Base-by-base conservation (phyloP, 2,888 invertebrate genomes). In the Drosophila nr. medialis region DNA sequence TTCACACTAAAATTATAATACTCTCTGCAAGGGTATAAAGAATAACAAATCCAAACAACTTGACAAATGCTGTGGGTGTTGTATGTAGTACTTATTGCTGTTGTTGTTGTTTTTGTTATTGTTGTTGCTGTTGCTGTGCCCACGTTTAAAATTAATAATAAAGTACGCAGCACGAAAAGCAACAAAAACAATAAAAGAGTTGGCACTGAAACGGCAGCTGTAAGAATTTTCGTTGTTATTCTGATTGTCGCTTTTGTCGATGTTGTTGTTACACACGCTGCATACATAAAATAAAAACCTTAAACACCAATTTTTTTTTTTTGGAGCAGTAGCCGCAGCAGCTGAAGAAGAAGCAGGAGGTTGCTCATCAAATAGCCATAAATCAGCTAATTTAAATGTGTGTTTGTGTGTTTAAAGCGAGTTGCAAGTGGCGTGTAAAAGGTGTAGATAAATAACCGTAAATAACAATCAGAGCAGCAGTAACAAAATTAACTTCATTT, bases 331-430 rank as follows among this genome's bases (percentile, higher is more conserved):
- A 63, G 76, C 73, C 32, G 36, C 11, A 34, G 24, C 60, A 38
- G 62, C n/a, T 32, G 67, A 18, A 2, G 27, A 27, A 40, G 30
- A 40, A 30, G 21, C 30, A 42, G 36, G 40, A 24, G 45, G 66
- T 30, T 82, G 75, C 54, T 80, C 89, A 90, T 90, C 82, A 90
- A 90, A 89, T 78, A 54, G 63, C 77, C 89, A 89, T 90, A 90
- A 90, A 90, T 90, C 90, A 89, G 80, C 64, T 82, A 75, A 90
- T 90, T 90, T 86, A 87, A 83, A 80, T 76, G 72, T 80, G 49
- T 65, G 48, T 36, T 45, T 58, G 38, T 27, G 24, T 30, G 30
- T 18, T 21, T 40, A 48, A 42, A 51, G 32, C 56, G 51, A 71
- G 64, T 49, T 67, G 62, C 65, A 42, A 68, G 63, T 51, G 15